These are phyloP conservation scores for Oppia nitens DNA, from an alignment of 1,140 invertebrate species.

Conservation along the genomic window DNA sequence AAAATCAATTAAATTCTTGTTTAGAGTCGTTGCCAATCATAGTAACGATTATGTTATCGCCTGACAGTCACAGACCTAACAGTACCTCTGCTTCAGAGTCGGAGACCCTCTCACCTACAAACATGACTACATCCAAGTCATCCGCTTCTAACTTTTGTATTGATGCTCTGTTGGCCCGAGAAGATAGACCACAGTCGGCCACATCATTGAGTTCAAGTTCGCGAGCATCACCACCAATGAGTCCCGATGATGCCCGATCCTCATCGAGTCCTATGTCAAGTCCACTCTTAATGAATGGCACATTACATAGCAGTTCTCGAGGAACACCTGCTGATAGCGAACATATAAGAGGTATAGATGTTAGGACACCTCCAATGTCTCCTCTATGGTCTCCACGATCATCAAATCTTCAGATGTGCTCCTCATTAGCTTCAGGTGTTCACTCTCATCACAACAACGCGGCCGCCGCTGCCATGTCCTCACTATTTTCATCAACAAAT, in stretches of 20 bases:
- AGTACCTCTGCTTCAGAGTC: neutral
- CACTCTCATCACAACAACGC: neutral
- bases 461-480: neutral
- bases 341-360: neutral
- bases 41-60: neutral
- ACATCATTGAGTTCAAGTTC: neutral
- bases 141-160: constrained; percentile 10
- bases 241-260: neutral
- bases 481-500: constrained; percentile 5
- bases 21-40: too few species aligned
- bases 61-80: neutral
- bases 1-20: neutral
- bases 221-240: neutral
- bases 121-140: neutral
- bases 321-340: neutral
- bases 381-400: neutral
- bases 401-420: neutral
- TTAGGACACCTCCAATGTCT: neutral
- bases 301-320: neutral
- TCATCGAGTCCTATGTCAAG: neutral
- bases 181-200: neutral
- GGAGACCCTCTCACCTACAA: neutral
- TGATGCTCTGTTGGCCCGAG: constrained; percentile 7
- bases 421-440: neutral
- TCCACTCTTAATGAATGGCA: neutral